Evolutionary conservation across 2,888 invertebrate genomes (phyloP).

Genomic region (Drosophila leonis): DNA sequence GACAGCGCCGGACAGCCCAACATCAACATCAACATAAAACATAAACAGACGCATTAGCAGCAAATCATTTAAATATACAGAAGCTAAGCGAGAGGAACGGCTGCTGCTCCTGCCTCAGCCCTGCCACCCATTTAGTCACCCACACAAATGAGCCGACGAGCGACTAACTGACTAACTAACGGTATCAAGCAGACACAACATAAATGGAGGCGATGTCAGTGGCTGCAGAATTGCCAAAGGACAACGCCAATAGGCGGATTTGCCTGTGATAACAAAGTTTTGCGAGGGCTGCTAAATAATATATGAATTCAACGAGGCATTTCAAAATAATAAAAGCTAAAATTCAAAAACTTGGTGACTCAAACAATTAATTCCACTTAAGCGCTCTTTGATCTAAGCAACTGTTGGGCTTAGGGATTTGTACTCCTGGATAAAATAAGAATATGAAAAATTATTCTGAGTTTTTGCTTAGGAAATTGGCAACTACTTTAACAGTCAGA

Average conservation of each 20-base stretch:
- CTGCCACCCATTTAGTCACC: constrained; percentile 24
- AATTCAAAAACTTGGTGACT: too few species aligned
- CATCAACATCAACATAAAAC: constrained; percentile 76
- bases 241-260: constrained; percentile 26
- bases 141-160: constrained; percentile 47
- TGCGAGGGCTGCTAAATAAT: constrained; percentile 31
- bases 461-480: neutral
- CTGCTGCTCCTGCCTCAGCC: neutral
- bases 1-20: constrained; percentile 39
- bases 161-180: constrained; percentile 69
- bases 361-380: neutral
- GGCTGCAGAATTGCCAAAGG: constrained; percentile 2
- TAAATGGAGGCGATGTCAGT: constrained; percentile 16
- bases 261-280: constrained; percentile 9
- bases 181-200: constrained; percentile 36
- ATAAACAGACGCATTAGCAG: constrained; percentile 80
- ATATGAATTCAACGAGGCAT: neutral
- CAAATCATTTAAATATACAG: constrained; percentile 79
- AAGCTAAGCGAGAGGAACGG: constrained; percentile 9
- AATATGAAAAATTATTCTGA: neutral
- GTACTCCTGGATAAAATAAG: neutral
- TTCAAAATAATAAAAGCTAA: neutral
- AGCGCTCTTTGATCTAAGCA: neutral
- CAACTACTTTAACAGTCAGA: neutral
- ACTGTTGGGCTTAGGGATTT: neutral